phyloP scores from a whole-genome alignment of 1,140 invertebrate genomes.

The Apocrypta bakeri region DNA sequence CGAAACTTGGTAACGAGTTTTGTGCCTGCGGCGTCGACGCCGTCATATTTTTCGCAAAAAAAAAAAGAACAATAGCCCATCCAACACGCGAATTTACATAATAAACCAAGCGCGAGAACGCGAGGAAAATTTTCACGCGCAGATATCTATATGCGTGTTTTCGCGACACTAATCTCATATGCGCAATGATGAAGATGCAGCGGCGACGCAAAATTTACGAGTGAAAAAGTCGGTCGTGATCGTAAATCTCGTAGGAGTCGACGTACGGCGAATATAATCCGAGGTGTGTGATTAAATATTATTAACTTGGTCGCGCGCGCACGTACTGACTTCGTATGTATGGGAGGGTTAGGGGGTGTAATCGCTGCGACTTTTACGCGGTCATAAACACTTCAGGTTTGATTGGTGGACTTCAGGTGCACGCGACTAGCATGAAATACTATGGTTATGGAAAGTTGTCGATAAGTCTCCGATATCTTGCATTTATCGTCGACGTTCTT shows the following conservation, averaged over 20 bases:
- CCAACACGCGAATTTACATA: conserved; percentile 13
- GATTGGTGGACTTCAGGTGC: background rate
- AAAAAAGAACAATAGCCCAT: background rate
- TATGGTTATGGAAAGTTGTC: background rate
- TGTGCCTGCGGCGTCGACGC: background rate
- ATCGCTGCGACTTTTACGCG: conserved; percentile 1
- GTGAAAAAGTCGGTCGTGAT: conserved; percentile 10
- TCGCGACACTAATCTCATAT: conserved; percentile 21
- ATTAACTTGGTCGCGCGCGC: conserved; percentile 13
- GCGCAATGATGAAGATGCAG: conserved; percentile 31
- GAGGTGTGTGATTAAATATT: conserved; percentile 34
- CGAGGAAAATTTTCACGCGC: background rate
- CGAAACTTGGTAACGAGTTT: conserved; percentile 48
- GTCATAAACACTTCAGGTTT: conserved; percentile 14
- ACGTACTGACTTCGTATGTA: background rate
- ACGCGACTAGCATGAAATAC: background rate
- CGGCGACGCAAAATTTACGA: conserved; percentile 8
- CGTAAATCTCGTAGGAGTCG: conserved; percentile 28
- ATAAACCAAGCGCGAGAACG: background rate
- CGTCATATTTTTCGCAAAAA: background rate
- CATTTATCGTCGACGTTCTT: background rate
- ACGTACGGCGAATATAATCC: conserved; percentile 21
- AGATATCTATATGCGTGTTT: conserved; percentile 26
- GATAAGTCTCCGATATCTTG: background rate
- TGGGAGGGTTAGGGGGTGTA: background rate